Percentiles rank a stretch among this genome's conserved stretches.
Conservation (phyloP, 2,888 invertebrate species). For the Drosophila macrospina region DNA sequence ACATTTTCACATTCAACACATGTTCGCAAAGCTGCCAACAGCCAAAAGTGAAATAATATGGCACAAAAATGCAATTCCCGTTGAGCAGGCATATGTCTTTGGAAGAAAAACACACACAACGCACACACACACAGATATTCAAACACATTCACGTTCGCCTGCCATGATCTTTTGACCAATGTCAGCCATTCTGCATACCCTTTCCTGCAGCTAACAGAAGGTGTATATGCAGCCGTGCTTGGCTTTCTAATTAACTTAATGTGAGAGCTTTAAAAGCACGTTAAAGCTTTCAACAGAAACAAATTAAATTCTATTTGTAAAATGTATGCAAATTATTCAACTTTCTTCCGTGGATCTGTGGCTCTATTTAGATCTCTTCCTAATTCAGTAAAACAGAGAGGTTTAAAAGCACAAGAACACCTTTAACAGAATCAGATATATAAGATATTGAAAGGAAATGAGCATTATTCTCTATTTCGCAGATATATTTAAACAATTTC, state of each 20-base stretch:
- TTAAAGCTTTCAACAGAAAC: too few species aligned
- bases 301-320: too few species aligned
- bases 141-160: background rate
- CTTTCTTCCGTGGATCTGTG: too few species aligned
- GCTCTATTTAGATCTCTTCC: too few species aligned
- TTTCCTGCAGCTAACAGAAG: background rate
- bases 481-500: too few species aligned
- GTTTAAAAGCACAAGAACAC: too few species aligned
- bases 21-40: slow-evolving; percentile 37
- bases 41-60: slow-evolving; percentile 36
- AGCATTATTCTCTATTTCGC: too few species aligned
- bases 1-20: slow-evolving; percentile 32
- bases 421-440: too few species aligned
- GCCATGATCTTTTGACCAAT: slow-evolving; percentile 1
- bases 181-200: background rate
- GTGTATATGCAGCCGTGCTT: background rate
- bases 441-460: too few species aligned
- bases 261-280: too few species aligned
- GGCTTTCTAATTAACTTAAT: background rate
- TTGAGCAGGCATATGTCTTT: slow-evolving; percentile 15
- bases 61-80: slow-evolving; percentile 35
- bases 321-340: too few species aligned
- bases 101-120: slow-evolving; percentile 10
- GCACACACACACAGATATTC: slow-evolving; percentile 3
- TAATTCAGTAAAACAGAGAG: too few species aligned